A percentile compares a stretch with the other conserved stretches of the same genome.
Conservation (phyloP, 2,797 vertebrate species). For the Staurois parvus region DNA sequence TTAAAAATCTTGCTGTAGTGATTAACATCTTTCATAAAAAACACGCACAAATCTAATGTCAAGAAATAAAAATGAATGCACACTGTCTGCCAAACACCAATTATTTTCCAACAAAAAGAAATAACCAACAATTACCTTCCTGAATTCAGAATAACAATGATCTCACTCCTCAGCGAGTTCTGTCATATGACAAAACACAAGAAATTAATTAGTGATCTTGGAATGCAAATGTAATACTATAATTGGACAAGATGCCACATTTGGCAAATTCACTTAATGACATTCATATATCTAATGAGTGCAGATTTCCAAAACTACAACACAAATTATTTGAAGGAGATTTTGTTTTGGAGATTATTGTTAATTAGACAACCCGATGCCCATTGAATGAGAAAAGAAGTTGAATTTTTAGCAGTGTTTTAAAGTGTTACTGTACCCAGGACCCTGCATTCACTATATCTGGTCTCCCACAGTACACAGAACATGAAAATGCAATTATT, state of each 20-base stretch:
- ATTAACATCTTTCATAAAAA: slow-evolving; percentile 2
- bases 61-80: slow-evolving; percentile 27
- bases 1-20: not conserved
- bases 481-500: too few relatives aligned
- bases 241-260: slow-evolving; percentile 35
- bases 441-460: too few relatives aligned
- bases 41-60: slow-evolving; percentile 8
- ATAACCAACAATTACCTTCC: slow-evolving; percentile 30
- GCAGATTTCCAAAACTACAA: not conserved
- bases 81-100: slow-evolving; percentile 15
- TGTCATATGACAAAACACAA: slow-evolving; percentile 27
- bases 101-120: slow-evolving; percentile 36
- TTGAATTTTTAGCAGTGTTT: not conserved
- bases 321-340: not conserved
- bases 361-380: not conserved
- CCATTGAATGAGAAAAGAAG: not conserved
- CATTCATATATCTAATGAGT: slow-evolving; percentile 8
- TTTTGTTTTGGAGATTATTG: not conserved
- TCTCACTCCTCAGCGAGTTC: not conserved
- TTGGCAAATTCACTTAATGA: slow-evolving; percentile 26
- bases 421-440: too few relatives aligned
- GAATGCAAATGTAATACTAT: slow-evolving; percentile 11
- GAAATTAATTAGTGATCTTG: slow-evolving; percentile 29
- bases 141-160: not conserved
- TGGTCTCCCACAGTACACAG: too few relatives aligned